Base-by-base conservation (phyloP, 2,797 vertebrate genomes). In the Rhinophrynus dorsalis region DNA sequence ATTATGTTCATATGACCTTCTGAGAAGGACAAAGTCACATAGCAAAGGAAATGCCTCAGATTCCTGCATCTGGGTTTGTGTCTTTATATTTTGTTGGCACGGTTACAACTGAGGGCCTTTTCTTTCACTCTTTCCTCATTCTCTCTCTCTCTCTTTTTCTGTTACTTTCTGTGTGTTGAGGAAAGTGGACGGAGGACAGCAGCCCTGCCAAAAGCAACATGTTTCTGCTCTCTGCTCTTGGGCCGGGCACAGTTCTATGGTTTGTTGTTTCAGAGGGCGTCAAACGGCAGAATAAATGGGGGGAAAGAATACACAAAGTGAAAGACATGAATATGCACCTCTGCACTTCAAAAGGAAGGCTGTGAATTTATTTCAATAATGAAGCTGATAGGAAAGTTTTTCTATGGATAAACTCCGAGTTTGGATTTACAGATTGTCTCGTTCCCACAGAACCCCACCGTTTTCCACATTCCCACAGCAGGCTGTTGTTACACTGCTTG, bases 21-120 rank as follows among this genome's bases (percentile, higher is more conserved):
- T 74, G 54, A 78, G 85, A 77, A 87, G 84, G 86, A 87, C 88
- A 82, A 78, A 81, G 81, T 83, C 80, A 56, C 84, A 86, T 83
- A 80, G 76, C 5, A 74, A 81, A 92, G 91, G 92, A 94, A 94
- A 92, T 94, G 85, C 89, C 86, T 89, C 63, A 84, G 85, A 92
- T 94, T 93, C 90, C 91, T 81, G 74, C 84, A 77, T 80, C 83
- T 83, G 83, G 80, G 83, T 82, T 85, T 89, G 85, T 88, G 86
- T 80, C 82, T 89, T 90, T 86, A 84, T 88, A 78, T 79, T 73
- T 82, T 81, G 82, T 79, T 91, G 89, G 87, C 90, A 86, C 61
- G 12, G 75, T 82, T 82, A 76, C 72, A 80, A 74, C 60, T 82
- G 74, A 76, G 82, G 75, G 77, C 83, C 84, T 89, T 84, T 79